Evolutionary conservation across 2,113 vertebrate genomes (phyloP), one percentile per base, ranked within the genome.

Genomic region (Capreolus pygargus): DNA sequence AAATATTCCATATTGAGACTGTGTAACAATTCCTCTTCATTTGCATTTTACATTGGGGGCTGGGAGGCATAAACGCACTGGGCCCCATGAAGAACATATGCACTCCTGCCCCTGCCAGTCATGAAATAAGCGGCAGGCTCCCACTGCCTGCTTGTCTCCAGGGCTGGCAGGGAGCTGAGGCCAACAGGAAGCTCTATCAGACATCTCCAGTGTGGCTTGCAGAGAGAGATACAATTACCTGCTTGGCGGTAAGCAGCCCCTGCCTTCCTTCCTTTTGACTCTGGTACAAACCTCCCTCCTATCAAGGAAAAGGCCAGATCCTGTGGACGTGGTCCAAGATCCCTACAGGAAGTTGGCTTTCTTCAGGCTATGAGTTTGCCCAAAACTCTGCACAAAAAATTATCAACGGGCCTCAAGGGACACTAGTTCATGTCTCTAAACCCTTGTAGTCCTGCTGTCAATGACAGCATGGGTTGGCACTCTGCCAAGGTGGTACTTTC

Each of bases 401-500:
- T 79, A 87, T 47, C 58, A 28, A 39, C 43, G 1, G 45, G 61
- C 19, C 76, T 36, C 39, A 55, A 7, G 13, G n/a, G 39, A 33
- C 16, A 64, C 2, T 47, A 52, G 19, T 86, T 79, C 11, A 58
- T 14, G 9, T 70, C 39, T 58, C 16, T 6, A 6, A 6, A 15
- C 36, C 43, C 78, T 81, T 39, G n/a, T 0, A 57, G 52, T 11
- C 50, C 76, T 9, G 10, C 1, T 45, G 47, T 6, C 27, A 61
- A 0, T 0, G 4, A 86, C n/a, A 67, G 10, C 1, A 4, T 9
- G 70, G 0, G 10, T 36, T 60, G 76, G 33, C 74, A 52, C 33
- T 58, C 83, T 50, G 57, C 52, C 47, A 60, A 45, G 23, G 1
- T 89, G 33, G 55, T 52, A 21, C 16, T 81, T 90, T 23, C 50